Base-by-base conservation (phyloP, 1,140 invertebrate genomes). In the Ooceraea biroi region DNA sequence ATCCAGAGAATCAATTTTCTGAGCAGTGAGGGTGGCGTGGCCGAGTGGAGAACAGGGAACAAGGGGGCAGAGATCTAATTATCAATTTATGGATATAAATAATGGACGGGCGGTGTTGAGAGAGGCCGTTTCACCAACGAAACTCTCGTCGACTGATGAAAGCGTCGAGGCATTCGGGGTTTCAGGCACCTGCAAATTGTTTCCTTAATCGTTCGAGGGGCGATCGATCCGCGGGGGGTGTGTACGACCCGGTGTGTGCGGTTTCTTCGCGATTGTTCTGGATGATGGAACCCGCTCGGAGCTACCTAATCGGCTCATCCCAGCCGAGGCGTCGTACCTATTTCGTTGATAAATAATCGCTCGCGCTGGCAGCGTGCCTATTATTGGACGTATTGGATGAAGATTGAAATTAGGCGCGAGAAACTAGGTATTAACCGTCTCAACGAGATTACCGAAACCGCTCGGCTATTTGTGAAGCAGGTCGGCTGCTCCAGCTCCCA, bases 61-160 rank as follows among this genome's bases (percentile, higher is more conserved):
- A 5, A 3, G 50, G 57, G 8, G 57, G 22, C 50, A n/a, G 69
- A 61, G 69, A 88, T 77, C 86, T 93, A 92, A 94, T 94, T 93
- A 94, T 93, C 91, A 92, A 92, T 94, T 93, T 92, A 87, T 82
- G 82, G 88, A 88, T 87, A 87, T 92, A 92, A 93, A 94, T 92
- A 90, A 92, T 87, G 69, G 41, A 36, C 44, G 69, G 52, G 48
- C 55, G 63, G 61, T 3, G 74, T 52, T 65, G 58, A 72, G 10
- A 80, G 74, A 7, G 2, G 22, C 22, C 25, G n/a, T 17, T 50
- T 8, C 27, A 36, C 22, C 17, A 19, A 17, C 22, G 4, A 72
- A 72, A 76, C 60, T 63, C 63, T 30, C 41, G 73, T 41, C 65
- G 14, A 22, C 17, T 27, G 48, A n/a, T n/a, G 57, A 57, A 82